A percentile compares a stretch with the other conserved stretches of the same genome.
phyloP scores from a whole-genome alignment of 2,888 invertebrate genomes.

The Crocallis elinguaria region DNA sequence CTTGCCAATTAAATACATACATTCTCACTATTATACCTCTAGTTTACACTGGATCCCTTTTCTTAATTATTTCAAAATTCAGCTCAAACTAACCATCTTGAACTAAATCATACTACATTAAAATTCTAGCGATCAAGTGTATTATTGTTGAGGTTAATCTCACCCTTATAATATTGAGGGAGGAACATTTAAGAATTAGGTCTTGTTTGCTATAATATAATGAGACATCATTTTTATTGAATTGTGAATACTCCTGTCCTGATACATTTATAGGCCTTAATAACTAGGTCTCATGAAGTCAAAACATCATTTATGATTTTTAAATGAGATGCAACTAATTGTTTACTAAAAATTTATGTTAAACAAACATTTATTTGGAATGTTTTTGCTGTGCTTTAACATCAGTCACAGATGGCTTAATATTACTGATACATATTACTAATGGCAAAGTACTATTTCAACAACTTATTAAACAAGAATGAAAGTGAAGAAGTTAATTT shows the following conservation, averaged over 20 bases:
- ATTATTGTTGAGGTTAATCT: constrained; percentile 17
- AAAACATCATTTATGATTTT: too few species aligned
- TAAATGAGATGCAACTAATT: not conserved
- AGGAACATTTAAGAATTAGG: constrained; percentile 11
- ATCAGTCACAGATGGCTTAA: too few species aligned
- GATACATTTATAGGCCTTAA: not conserved
- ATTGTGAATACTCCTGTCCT: not conserved
- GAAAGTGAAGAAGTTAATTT: too few species aligned
- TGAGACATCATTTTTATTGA: too few species aligned
- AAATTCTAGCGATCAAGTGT: constrained; percentile 25
- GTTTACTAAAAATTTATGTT: not conserved
- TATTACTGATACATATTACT: too few species aligned
- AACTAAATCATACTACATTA: constrained; percentile 34
- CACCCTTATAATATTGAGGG: constrained; percentile 8
- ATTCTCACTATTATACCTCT: constrained; percentile 48
- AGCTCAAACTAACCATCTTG: constrained; percentile 22
- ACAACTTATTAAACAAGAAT: too few species aligned
- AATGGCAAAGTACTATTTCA: too few species aligned
- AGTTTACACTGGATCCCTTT: constrained; percentile 49
- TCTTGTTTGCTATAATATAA: not conserved
- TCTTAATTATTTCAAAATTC: constrained; percentile 31
- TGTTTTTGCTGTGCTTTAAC: too few species aligned
- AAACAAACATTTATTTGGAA: too few species aligned
- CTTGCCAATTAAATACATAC: constrained; percentile 54
- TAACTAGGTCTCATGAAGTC: not conserved